A percentile compares a stretch with the other conserved stretches of the same genome.
These are phyloP conservation scores for Xylocopa sonorina DNA, from an alignment of 1,140 invertebrate genomes.

Conservation along the genomic window DNA sequence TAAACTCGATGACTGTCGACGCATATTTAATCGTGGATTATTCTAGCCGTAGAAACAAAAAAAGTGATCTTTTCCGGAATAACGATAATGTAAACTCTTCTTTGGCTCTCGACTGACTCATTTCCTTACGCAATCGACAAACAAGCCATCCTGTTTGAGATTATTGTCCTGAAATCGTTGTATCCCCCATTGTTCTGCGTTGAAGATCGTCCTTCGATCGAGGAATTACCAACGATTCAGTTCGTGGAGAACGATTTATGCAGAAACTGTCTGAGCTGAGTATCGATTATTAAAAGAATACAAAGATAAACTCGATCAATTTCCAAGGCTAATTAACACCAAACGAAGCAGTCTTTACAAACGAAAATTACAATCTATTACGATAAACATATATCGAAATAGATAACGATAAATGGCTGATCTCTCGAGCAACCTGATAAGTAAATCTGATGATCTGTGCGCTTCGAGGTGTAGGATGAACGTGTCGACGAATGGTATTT, in stretches of 20 bases:
- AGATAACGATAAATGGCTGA: background rate
- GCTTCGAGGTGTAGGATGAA: background rate
- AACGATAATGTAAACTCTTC: background rate
- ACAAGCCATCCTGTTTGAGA: constrained; percentile 17
- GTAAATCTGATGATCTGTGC: background rate
- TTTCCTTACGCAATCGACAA: constrained; percentile 23
- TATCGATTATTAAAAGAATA: background rate
- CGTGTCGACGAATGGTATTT: background rate
- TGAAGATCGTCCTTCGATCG: constrained; percentile 25
- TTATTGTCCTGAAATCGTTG: constrained; percentile 34
- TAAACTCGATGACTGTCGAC: background rate
- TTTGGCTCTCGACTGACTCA: background rate
- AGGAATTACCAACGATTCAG: constrained; percentile 4
- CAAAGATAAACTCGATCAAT: background rate
- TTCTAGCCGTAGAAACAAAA: background rate
- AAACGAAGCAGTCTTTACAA: background rate
- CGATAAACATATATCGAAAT: background rate
- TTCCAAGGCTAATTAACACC: background rate
- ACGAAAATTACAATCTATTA: background rate
- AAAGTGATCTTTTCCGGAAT: background rate
- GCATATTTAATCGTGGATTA: background rate
- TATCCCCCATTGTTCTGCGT: constrained; percentile 19
- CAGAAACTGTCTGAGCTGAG: background rate
- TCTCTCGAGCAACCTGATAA: background rate
- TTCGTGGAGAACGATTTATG: background rate